Conservation (phyloP, 2,888 invertebrate species). For the Operophtera brumata region DNA sequence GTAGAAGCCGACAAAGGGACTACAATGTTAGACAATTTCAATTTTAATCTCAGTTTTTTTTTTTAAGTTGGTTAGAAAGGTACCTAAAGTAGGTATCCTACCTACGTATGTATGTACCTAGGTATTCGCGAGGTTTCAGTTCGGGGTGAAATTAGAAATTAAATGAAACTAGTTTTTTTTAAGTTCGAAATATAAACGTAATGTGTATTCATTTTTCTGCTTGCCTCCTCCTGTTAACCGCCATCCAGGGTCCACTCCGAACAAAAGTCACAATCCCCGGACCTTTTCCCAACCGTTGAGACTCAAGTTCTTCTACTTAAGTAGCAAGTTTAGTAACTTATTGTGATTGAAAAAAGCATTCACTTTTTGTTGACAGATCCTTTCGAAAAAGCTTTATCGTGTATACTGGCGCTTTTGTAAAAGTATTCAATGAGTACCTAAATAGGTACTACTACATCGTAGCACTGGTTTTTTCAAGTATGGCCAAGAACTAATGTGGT, state of each 20-base stretch:
- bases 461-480: too few relatives aligned
- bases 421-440: background rate
- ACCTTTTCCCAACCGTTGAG: conserved; percentile 14
- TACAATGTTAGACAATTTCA: too few relatives aligned
- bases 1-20: too few relatives aligned
- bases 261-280: conserved; percentile 31
- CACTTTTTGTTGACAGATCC: conserved; percentile 17
- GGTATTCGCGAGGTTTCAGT: too few relatives aligned
- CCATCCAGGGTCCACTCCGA: conserved; percentile 26
- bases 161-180: too few relatives aligned
- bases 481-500: too few relatives aligned
- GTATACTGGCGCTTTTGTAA: background rate
- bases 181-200: background rate
- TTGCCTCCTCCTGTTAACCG: conserved; percentile 10
- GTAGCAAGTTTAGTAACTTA: conserved; percentile 38
- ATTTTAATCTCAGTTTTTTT: too few relatives aligned
- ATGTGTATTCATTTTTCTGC: background rate
- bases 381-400: conserved; percentile 18
- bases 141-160: too few relatives aligned
- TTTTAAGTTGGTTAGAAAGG: too few relatives aligned
- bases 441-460: too few relatives aligned
- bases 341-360: conserved; percentile 36
- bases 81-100: too few relatives aligned
- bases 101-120: too few relatives aligned
- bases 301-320: conserved; percentile 28